Evolutionary conservation across 64 coral and sea anemone species (phyloP), one percentile per base, ranked within the genome.

Genomic region (Montipora foliosa): DNA sequence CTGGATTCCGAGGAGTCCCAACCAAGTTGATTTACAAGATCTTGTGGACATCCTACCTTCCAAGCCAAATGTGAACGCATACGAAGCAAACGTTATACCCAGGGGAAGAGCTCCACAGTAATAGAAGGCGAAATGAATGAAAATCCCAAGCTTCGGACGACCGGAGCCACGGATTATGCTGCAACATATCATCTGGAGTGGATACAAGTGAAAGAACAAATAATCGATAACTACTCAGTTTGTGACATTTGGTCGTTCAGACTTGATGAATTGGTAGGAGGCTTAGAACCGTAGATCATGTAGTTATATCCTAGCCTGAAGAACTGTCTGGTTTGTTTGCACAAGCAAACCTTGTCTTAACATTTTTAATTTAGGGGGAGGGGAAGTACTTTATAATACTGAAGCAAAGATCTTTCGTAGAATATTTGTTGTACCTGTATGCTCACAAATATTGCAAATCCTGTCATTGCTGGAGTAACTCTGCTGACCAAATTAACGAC

Each of bases 401-500:
- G 37, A 37, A 37, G 37, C 37, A 37, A 37, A 37, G 37, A 37
- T 37, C 37, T 37, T 37, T 37, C 37, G 37, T 37, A 37, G 37
- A 37, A 37, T 37, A 37, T 37, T 37, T 81, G 10, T 14, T 58
- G 55, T 82, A 82, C 79, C 55, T 82, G 57, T 11, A 62, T 59
- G 25, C 79, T 82, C 8, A 61, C 52, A 53, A 82, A 82, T 13
- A 82, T 44, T 15, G 79, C 55, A 62, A 82, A 82, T 82, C 21
- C 79, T 14, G 79, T 24, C 79, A 82, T 82, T 11, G 79, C 79
- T 82, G 79, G 79, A 37, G 79, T 82, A 7, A 82, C 79, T 44
- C 53, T 82, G 21, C 55, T 82, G 22, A 82, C 79, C 22, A 82
- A 62, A 2, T 49, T 44, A 22, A 61, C 79, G 9, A 82, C 13